phyloP scores from a whole-genome alignment of 2,888 invertebrate species.

The Quadroppia sp. region DNA sequence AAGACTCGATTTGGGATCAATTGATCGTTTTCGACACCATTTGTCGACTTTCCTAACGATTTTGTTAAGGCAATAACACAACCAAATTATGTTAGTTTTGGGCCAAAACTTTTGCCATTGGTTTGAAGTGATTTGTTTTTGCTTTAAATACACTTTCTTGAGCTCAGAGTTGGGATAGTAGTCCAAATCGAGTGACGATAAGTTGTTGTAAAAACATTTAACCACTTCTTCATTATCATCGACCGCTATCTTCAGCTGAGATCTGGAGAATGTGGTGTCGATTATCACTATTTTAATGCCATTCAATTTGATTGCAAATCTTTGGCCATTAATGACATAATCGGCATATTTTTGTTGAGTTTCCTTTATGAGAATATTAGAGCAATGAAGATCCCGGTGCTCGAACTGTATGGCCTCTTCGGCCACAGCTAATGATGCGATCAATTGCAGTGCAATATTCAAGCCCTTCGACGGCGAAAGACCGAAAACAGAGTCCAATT shows the following conservation, averaged over 20 bases:
- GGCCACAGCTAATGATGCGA: slow-evolving; percentile 78
- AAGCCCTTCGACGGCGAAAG: slow-evolving; percentile 48
- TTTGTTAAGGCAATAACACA: slow-evolving; percentile 65
- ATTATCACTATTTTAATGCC: slow-evolving; percentile 69
- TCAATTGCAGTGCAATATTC: slow-evolving; percentile 69
- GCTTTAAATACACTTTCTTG: slow-evolving; percentile 74
- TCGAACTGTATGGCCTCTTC: slow-evolving; percentile 82
- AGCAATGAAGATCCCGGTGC: slow-evolving; percentile 93
- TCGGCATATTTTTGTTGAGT: slow-evolving; percentile 60
- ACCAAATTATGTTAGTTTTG: slow-evolving; percentile 82
- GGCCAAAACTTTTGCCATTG: slow-evolving; percentile 79
- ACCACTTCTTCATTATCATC: slow-evolving; percentile 67
- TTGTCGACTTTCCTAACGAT: neutral
- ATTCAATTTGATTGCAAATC: slow-evolving; percentile 56
- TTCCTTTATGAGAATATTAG: slow-evolving; percentile 75
- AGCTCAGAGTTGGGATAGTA: neutral
- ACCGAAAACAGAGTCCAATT: slow-evolving; percentile 66
- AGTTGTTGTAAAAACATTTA: slow-evolving; percentile 60
- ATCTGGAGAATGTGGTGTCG: slow-evolving; percentile 81
- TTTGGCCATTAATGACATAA: slow-evolving; percentile 58
- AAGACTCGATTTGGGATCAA: neutral
- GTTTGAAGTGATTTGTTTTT: slow-evolving; percentile 72
- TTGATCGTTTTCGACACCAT: slow-evolving; percentile 12
- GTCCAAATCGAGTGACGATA: slow-evolving; percentile 85
- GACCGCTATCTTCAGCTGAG: slow-evolving; percentile 59